Evolutionary conservation across 2,113 vertebrate species (phyloP).

Genomic region (Poicephalus meyeri): DNA sequence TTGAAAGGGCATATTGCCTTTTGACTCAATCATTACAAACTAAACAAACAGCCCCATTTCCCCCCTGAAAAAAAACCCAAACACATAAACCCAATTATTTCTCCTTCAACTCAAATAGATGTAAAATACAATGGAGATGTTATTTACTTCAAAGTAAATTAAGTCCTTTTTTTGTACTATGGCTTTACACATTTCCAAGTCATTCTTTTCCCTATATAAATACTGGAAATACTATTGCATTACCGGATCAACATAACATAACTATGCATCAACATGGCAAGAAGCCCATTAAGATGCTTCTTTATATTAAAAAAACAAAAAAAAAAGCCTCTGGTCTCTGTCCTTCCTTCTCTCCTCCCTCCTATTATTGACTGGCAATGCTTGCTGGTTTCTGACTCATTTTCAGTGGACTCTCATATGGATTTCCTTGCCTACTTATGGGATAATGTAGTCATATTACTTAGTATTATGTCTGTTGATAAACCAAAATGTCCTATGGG

Average conservation of each 20-base stretch:
- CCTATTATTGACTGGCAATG: not conserved
- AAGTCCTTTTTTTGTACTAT: not conserved
- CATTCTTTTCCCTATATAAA: not conserved
- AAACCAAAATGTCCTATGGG: not conserved
- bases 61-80: not conserved
- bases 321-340: not conserved
- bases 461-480: not conserved
- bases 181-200: not conserved
- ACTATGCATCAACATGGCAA: not conserved
- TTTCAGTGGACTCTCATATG: not conserved
- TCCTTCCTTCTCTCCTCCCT: not conserved
- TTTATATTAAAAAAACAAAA: not conserved
- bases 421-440: not conserved
- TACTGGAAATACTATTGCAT: not conserved
- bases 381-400: not conserved
- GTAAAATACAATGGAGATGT: not conserved
- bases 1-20: not conserved
- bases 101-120: not conserved
- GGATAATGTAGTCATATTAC: not conserved
- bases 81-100: not conserved
- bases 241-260: not conserved
- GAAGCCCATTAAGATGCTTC: not conserved
- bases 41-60: not conserved
- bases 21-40: not conserved
- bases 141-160: not conserved